Base-by-base conservation (phyloP, 2,888 invertebrate genomes). In the Carpatolechia fugitivella region DNA sequence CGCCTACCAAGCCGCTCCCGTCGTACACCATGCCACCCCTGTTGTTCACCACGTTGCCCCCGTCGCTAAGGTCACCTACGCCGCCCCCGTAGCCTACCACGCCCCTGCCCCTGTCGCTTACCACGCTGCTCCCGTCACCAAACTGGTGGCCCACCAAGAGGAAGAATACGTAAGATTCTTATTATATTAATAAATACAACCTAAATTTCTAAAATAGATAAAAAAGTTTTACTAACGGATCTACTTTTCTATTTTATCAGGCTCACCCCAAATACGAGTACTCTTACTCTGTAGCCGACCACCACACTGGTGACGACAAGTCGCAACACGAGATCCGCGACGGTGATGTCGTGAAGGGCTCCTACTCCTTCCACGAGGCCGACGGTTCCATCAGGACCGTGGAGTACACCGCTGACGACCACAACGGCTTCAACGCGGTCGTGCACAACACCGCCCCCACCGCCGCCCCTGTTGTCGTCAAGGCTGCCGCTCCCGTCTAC, bases 231-330 rank as follows among this genome's bases (percentile, higher is more conserved):
- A 1, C 20, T 5, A 0, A 29, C 8, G n/a, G n/a, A 3, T 4
- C 18, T 18, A 54, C 53, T 56, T 57, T 41, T 48, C 38, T 52
- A 36, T 46, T 49, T 55, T 59, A 8, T n/a, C 52, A 80, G 77
- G 70, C 76, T 7, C 70, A 77, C 38, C 76, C 78, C 2, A 77
- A 78, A 79, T 90, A 89, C 75, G 86, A 91, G 67, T 92, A 82
- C 83, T 82, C 80, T 55, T 92, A 92, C 82, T 91, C 90, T 20
- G 92, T 92, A 1, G 82, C 90, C 61, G 92, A 92, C 70, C 79
- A 85, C 18, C 90, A 91, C 76, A 91, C 91, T 71, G 91, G 92
- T 47, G 92, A 92, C 80, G 83, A 89, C 78, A 91, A 92, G 63
- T 68, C 69, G 30, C 79, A 79, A 59, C 75, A 78, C 38, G 79